These are phyloP conservation scores for Macrosiphum euphorbiae DNA, from an alignment of 2,888 invertebrate species.

Conservation along the genomic window DNA sequence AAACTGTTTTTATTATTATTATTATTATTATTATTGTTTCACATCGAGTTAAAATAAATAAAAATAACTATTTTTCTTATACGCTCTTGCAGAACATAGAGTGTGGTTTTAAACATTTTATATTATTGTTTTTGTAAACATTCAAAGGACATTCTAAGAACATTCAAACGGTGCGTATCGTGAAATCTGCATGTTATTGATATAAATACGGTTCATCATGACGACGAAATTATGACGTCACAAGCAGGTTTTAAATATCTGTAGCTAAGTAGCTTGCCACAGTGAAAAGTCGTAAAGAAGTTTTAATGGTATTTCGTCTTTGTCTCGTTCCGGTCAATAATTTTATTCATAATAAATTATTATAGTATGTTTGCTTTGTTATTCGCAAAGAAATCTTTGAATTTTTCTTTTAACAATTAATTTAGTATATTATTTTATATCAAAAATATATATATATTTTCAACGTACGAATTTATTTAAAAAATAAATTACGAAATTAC, in stretches of 20 bases:
- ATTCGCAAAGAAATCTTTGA: background rate
- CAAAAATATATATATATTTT: background rate
- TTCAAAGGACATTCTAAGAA: background rate
- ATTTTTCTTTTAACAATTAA: background rate
- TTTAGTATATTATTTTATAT: background rate
- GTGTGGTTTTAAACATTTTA: background rate
- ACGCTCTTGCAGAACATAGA: background rate
- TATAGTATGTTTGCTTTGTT: background rate
- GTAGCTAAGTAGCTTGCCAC: background rate
- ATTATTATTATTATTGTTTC: background rate
- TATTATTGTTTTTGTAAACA: background rate
- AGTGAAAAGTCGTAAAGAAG: slow-evolving; percentile 6
- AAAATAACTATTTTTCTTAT: background rate
- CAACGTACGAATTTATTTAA: background rate
- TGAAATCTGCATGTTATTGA: background rate
- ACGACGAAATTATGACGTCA: slow-evolving; percentile 10
- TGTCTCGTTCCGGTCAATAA: background rate
- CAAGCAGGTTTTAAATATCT: slow-evolving; percentile 4
- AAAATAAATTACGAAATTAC: background rate
- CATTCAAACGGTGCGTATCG: background rate
- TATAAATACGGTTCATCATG: background rate
- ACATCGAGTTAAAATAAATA: background rate
- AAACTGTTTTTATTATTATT: slow-evolving; percentile 2
- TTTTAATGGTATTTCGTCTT: slow-evolving; percentile 6
- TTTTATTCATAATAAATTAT: background rate